Conservation (phyloP, 2,888 invertebrate genomes). For the Lysandra coridon region DNA sequence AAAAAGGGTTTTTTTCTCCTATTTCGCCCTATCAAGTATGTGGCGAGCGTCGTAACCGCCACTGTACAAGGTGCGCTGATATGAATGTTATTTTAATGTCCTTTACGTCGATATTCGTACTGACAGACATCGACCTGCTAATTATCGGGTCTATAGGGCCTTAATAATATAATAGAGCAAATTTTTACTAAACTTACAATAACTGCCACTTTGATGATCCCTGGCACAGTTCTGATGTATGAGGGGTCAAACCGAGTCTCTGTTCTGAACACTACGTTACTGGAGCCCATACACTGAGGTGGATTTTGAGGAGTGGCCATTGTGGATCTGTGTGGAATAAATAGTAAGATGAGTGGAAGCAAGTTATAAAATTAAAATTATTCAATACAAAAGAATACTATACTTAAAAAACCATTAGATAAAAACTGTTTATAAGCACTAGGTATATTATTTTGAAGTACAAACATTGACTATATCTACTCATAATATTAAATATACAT, state of each 20-base stretch:
- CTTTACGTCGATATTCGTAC: too few relatives aligned
- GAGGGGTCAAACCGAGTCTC: constrained; percentile 63
- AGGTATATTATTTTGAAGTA: neutral
- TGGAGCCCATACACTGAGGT: constrained; percentile 64
- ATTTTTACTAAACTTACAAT: constrained; percentile 55
- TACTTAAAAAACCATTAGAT: neutral
- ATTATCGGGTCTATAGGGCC: too few relatives aligned
- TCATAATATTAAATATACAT: neutral
- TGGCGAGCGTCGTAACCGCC: too few relatives aligned
- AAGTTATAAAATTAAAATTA: neutral
- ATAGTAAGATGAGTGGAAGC: neutral
- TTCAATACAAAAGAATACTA: neutral
- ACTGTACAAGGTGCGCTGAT: too few relatives aligned
- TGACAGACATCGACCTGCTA: too few relatives aligned
- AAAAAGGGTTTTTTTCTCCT: too few relatives aligned
- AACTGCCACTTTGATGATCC: constrained; percentile 58
- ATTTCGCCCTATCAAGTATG: too few relatives aligned
- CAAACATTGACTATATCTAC: neutral
- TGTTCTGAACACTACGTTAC: constrained; percentile 66
- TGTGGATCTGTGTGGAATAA: neutral
- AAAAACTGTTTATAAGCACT: neutral
- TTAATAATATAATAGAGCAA: too few relatives aligned
- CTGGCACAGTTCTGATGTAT: constrained; percentile 60
- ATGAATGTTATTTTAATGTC: too few relatives aligned
- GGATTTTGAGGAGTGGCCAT: constrained; percentile 53